A percentile compares a stretch with the other conserved stretches of the same genome.
These are phyloP conservation scores for Platichthys flesus DNA, from an alignment of 2,113 vertebrate genomes.

Conservation along the genomic window DNA sequence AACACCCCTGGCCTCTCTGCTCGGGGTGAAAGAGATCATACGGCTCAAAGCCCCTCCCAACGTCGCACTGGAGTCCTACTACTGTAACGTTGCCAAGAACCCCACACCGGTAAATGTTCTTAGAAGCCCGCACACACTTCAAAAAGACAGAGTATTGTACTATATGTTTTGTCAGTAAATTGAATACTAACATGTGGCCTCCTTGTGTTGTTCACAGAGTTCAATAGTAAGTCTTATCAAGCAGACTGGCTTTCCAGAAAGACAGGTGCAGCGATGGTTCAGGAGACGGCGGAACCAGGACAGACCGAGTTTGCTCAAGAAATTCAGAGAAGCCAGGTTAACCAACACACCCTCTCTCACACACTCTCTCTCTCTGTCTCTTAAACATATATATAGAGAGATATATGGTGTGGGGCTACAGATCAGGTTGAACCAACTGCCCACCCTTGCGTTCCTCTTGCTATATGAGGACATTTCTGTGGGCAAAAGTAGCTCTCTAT, in stretches of 20 bases:
- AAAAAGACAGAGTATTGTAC: too few species aligned
- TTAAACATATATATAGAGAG: background rate
- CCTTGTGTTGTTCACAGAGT: slow-evolving; percentile 56
- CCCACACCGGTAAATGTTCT: slow-evolving; percentile 63
- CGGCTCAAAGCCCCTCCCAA: slow-evolving; percentile 87
- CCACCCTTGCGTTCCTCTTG: slow-evolving; percentile 20
- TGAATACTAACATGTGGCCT: background rate
- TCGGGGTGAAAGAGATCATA: slow-evolving; percentile 90
- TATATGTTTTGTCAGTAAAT: background rate
- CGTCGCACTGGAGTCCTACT: slow-evolving; percentile 87
- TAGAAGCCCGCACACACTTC: background rate
- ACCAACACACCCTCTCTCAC: background rate
- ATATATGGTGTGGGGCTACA: background rate
- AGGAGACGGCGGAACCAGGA: slow-evolving; percentile 94
- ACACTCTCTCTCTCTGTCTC: background rate
- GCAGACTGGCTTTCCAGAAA: slow-evolving; percentile 81
- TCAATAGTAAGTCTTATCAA: slow-evolving; percentile 75
- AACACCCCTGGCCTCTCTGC: slow-evolving; percentile 85
- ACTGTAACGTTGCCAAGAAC: slow-evolving; percentile 84
- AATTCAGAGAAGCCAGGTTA: slow-evolving; percentile 94
- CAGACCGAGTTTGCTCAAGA: slow-evolving; percentile 93
- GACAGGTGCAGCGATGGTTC: slow-evolving; percentile 93
- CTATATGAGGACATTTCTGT: slow-evolving; percentile 49
- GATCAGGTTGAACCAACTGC: slow-evolving; percentile 33
- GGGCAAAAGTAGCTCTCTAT: slow-evolving; percentile 57